Percentiles rank a stretch among this genome's conserved stretches.
phyloP scores from a whole-genome alignment of 2,888 invertebrate species.

The Resseliella maxima region DNA sequence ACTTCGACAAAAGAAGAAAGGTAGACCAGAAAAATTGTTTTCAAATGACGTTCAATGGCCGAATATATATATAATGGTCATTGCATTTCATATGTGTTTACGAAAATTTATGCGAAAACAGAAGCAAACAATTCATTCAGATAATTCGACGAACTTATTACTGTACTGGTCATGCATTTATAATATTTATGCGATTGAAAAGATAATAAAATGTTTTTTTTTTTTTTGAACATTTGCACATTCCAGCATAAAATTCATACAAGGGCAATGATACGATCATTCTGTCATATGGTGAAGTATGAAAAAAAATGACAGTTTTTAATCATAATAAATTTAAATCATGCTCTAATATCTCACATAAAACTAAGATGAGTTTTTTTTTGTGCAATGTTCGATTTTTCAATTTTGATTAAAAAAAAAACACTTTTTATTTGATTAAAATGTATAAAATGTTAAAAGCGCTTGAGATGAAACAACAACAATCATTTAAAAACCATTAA shows the following conservation, averaged over 20 bases:
- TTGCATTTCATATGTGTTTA: background rate
- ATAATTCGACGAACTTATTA: slow-evolving; percentile 13
- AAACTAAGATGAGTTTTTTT: no score
- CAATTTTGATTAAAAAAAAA: no score
- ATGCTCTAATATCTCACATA: no score
- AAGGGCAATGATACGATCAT: background rate
- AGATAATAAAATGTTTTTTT: background rate
- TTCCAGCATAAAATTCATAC: background rate
- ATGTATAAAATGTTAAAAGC: no score
- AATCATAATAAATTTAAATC: no score
- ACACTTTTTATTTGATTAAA: no score
- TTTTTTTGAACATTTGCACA: background rate
- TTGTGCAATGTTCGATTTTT: no score
- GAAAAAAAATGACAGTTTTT: no score
- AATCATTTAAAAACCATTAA: no score
- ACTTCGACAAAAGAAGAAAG: background rate
- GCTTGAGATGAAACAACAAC: no score
- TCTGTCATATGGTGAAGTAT: no score
- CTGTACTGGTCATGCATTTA: background rate
- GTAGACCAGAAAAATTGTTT: background rate
- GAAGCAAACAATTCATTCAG: background rate
- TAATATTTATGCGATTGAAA: slow-evolving; percentile 16
- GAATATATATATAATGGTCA: background rate
- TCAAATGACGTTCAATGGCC: slow-evolving; percentile 10
- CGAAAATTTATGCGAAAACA: background rate